Conservation (phyloP, 2,113 vertebrate genomes). For the Stomatorhinus ivindoensis region DNA sequence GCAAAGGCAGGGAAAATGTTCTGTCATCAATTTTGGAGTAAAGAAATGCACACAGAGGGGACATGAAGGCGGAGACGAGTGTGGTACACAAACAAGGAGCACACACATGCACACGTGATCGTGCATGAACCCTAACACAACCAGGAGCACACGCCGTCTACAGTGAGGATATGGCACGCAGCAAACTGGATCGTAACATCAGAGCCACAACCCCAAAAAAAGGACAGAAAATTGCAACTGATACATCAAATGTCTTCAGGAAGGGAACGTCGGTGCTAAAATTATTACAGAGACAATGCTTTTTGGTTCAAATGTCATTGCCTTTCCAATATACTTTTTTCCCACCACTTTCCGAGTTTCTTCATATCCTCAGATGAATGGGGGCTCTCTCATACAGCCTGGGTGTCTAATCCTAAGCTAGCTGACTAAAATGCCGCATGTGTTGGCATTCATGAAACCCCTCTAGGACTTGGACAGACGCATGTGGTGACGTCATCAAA, state of each 20-base stretch:
- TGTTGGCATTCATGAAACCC: not conserved
- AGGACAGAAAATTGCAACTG: not conserved
- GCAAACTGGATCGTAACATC: not conserved
- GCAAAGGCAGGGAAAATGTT: not conserved
- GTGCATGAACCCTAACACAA: not conserved
- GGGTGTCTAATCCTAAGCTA: not conserved
- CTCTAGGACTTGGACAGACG: not conserved
- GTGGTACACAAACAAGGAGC: not conserved
- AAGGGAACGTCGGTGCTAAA: not conserved
- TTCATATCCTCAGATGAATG: not conserved
- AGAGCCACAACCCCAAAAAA: not conserved
- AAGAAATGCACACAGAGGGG: not conserved
- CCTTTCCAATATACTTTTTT: not conserved
- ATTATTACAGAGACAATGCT: not conserved
- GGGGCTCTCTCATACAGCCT: not conserved
- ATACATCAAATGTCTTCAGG: not conserved
- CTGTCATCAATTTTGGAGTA: not conserved
- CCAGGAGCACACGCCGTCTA: not conserved
- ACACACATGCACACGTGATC: not conserved
- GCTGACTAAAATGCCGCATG: not conserved
- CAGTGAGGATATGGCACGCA: not conserved
- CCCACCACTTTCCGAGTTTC: not conserved
- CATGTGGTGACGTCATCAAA: not conserved
- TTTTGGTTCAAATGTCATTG: not conserved
- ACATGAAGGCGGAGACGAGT: not conserved